A percentile compares a stretch with the other conserved stretches of the same genome.
Evolutionary conservation across 2,797 vertebrate genomes (phyloP).

Genomic region (Fistularia commersonii): DNA sequence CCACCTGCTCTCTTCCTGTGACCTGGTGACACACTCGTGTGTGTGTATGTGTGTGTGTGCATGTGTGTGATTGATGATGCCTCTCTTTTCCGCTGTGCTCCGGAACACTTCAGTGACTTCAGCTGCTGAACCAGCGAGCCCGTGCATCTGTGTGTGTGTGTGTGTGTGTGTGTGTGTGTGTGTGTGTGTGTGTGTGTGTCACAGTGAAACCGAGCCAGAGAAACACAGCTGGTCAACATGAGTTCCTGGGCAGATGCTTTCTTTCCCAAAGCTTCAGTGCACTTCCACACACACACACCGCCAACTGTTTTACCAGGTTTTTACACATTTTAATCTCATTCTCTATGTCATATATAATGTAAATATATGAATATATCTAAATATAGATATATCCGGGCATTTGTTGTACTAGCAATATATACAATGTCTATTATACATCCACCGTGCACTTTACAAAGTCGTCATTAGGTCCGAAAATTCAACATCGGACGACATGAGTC

Average conservation of each 20-base stretch:
- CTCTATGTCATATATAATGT: neutral
- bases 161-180: slow-evolving; percentile 11
- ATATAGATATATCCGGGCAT: too few species aligned
- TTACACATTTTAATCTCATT: slow-evolving; percentile 14
- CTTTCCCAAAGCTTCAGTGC: slow-evolving; percentile 7
- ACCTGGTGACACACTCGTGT: slow-evolving; percentile 24
- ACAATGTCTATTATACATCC: too few species aligned
- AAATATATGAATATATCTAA: too few species aligned
- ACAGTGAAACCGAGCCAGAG: slow-evolving; percentile 26
- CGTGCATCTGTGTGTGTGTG: slow-evolving; percentile 6
- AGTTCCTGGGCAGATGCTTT: slow-evolving; percentile 22
- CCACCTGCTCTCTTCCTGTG: slow-evolving; percentile 36
- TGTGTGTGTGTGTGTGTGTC: slow-evolving; percentile 12
- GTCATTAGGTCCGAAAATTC: too few species aligned
- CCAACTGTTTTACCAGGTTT: slow-evolving; percentile 17
- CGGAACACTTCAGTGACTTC: slow-evolving; percentile 46
- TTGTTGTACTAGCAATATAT: too few species aligned
- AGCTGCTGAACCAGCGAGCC: slow-evolving; percentile 57
- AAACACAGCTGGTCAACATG: slow-evolving; percentile 59
- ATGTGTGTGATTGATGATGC: slow-evolving; percentile 51
- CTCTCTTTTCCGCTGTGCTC: slow-evolving; percentile 40
- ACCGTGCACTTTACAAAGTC: too few species aligned
- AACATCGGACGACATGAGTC: too few species aligned
- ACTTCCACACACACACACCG: slow-evolving; percentile 10
- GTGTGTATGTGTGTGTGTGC: slow-evolving; percentile 11